Conservation (phyloP, 1,140 invertebrate species). For the Holotrichia oblita region DNA sequence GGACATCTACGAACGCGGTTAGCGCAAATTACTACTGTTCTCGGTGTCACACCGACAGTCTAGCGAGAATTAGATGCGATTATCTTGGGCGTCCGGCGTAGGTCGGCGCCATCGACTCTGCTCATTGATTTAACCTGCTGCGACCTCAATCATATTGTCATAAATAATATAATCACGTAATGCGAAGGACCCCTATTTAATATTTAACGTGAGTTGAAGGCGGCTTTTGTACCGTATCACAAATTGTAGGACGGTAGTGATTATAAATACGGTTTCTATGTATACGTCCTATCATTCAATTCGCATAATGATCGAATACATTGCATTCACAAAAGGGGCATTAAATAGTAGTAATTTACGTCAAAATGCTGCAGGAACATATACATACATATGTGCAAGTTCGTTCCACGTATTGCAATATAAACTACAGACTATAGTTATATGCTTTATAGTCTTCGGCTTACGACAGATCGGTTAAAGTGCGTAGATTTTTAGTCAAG, state of each 20-base stretch:
- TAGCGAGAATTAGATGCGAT: constrained; percentile 51
- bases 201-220: neutral
- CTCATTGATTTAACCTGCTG: constrained; percentile 52
- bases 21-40: neutral
- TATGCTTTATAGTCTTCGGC: no score
- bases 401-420: no score
- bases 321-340: no score
- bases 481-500: no score
- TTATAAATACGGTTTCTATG: neutral
- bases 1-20: neutral
- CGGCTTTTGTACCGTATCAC: neutral
- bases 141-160: constrained; percentile 49
- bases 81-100: constrained; percentile 51
- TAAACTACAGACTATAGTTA: no score
- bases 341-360: no score
- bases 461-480: no score
- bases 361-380: no score
- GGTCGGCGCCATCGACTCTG: constrained; percentile 45
- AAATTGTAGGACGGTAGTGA: neutral
- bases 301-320: no score
- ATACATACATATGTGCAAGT: no score
- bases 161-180: constrained; percentile 51
- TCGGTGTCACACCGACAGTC: constrained; percentile 37
- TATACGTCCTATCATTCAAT: no score
- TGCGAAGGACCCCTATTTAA: neutral